Conservation (phyloP, 2,888 invertebrate genomes). For the Netelia virgata region DNA sequence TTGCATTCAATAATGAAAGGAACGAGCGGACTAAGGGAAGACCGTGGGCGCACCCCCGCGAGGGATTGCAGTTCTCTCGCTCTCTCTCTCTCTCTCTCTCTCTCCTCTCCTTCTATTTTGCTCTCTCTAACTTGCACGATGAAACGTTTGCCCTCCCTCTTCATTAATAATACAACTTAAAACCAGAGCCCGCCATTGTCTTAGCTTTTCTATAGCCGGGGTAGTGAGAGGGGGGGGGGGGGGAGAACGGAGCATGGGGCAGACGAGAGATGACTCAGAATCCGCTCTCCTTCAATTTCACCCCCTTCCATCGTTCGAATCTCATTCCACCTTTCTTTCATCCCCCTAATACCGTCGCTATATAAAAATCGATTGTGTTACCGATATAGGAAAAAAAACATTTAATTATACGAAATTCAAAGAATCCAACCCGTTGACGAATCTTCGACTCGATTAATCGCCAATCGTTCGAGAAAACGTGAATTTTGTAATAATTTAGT, state of each 20-base stretch:
- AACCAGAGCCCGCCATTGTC: slow-evolving; percentile 71
- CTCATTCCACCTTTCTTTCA: background rate
- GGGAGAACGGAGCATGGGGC: slow-evolving; percentile 12
- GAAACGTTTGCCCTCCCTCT: slow-evolving; percentile 67
- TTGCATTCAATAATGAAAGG: slow-evolving; percentile 80
- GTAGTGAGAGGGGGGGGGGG: background rate
- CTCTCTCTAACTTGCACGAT: slow-evolving; percentile 12
- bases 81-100: slow-evolving; percentile 2
- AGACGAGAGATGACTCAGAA: slow-evolving; percentile 66
- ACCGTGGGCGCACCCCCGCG: slow-evolving; percentile 28
- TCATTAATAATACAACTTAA: slow-evolving; percentile 77
- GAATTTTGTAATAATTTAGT: too few relatives aligned
- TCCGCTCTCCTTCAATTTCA: slow-evolving; percentile 53
- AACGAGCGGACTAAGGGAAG: slow-evolving; percentile 43
- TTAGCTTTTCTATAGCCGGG: slow-evolving; percentile 63
- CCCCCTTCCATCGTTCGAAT: background rate
- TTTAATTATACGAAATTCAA: slow-evolving; percentile 23
- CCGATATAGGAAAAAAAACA: background rate
- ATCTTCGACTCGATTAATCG: slow-evolving; percentile 1
- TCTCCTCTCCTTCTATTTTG: slow-evolving; percentile 7
- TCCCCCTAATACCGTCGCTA: background rate
- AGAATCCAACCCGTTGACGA: slow-evolving; percentile 13
- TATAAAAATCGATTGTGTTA: background rate
- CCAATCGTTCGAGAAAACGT: too few relatives aligned
- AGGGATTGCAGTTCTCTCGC: slow-evolving; percentile 7